Base-by-base conservation (phyloP, 2,797 vertebrate species). In the Syngnathus acus region DNA sequence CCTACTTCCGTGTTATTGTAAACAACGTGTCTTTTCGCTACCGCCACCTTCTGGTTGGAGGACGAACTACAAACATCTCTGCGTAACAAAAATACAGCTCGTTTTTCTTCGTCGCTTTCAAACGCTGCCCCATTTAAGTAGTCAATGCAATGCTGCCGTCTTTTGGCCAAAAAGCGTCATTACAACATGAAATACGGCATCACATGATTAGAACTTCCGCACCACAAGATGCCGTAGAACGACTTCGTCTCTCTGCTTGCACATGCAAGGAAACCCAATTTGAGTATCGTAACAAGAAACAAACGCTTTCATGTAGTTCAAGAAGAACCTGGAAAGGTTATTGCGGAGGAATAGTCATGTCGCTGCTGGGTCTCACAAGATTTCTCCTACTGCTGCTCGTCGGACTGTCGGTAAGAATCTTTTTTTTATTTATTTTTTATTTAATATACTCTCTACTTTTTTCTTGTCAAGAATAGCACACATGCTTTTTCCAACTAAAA, bases 191-290 rank as follows among this genome's bases (percentile, higher is more conserved):
- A 50, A 14, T 0, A 8, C 4, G 2, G 2, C 11, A 3, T 86
- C 83, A 89, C 82, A 70, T 88, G 85, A 86, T 43, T 74, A 64
- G 1, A 48, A 84, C 81, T 85, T 86, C 85, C 84, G 82, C 40
- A 78, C 19, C 75, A 60, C 78, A 37, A 70, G 73, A 71, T 17
- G 19, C 45, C 17, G 13, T 39, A 38, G 39, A 1, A n/a, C 2
- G n/a, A 42, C 9, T 16, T 9, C 13, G 11, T 21, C 1, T 39
- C 9, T 64, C 19, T 3, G 48, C 4, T 21, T 11, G 17, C 9
- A 42, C 3, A 59, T 19, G 2, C 9, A 60, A n/a, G 6, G 5
- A 10, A 60, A 62, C 6, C n/a, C 4, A 1, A 5, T 60, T 60
- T 21, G 17, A 48, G 47, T 6, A 6, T 55, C 17, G 14, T 4